Base-by-base conservation (phyloP, 2,888 invertebrate species). In the Chymomyza amoena region DNA sequence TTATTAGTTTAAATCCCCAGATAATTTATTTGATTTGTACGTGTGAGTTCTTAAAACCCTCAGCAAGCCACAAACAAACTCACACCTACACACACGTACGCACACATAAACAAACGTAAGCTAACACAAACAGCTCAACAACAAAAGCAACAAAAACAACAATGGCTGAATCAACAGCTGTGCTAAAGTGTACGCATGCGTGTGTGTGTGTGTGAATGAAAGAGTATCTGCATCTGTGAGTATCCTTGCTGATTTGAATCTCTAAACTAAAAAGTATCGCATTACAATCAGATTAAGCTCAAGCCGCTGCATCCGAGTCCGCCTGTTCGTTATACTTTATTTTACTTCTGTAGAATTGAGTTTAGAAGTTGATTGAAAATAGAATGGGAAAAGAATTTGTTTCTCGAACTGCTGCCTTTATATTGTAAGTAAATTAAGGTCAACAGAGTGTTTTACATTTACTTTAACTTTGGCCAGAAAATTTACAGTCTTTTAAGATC, bases 201-300 rank as follows among this genome's bases (percentile, higher is more conserved):
- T 65, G 9, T 54, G 63, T 68, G 68, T 69, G 70, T 69, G n/a
- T n/a, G n/a, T n/a, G n/a, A n/a, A n/a, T n/a, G n/a, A n/a, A n/a
- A n/a, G n/a, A n/a, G n/a, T n/a, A 64, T n/a, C n/a, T n/a, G n/a
- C n/a, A n/a, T n/a, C n/a, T n/a, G n/a, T n/a, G n/a, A n/a, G n/a
- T n/a, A n/a, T n/a, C n/a, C n/a, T n/a, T 84, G 85, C 81, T 84
- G 85, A 85, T 84, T 83, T 83, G 81, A 84, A 83, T 83, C 83
- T 84, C 65, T 61, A 82, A 78, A 83, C 83, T 83, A 84, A 75
- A 84, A 84, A 83, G 84, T 83, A 84, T 83, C 83, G 83, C 74
- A 83, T 83, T 83, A 83, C 83, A 83, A 83, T 83, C 83, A 82
- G 83, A 83, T 83, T 83, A 83, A 84, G 81, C 82, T 80, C 75